phyloP scores from a whole-genome alignment of 2,888 invertebrate genomes.

The Podabrus alpinus region DNA sequence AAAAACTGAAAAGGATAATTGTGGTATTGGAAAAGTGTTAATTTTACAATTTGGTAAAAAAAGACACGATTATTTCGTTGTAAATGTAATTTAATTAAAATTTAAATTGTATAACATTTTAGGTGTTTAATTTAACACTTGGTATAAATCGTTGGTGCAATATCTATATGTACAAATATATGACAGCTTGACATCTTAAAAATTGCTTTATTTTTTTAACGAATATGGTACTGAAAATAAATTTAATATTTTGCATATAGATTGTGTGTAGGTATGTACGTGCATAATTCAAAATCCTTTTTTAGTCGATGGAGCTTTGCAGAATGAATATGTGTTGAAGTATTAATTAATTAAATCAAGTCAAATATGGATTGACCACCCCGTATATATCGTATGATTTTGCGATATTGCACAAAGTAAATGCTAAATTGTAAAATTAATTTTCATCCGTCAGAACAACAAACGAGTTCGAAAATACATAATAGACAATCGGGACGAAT shows the following conservation, averaged over 20 bases:
- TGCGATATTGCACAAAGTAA: background rate
- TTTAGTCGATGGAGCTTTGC: background rate
- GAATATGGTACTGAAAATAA: background rate
- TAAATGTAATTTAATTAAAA: background rate
- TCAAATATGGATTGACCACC: background rate
- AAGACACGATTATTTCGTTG: too few relatives aligned
- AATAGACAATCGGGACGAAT: constrained; percentile 40
- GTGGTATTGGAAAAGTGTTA: background rate
- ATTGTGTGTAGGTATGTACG: background rate
- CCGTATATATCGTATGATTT: background rate
- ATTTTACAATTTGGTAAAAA: background rate
- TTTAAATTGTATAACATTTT: background rate
- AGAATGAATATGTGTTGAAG: background rate
- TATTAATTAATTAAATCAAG: background rate
- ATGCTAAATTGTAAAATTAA: constrained; percentile 16
- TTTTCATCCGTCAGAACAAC: constrained; percentile 25
- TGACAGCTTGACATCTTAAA: background rate
- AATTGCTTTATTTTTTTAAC: background rate
- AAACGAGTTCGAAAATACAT: constrained; percentile 20
- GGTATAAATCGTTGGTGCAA: background rate
- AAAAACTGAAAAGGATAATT: too few relatives aligned
- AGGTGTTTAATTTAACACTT: background rate
- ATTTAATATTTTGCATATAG: constrained; percentile 7
- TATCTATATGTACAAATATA: background rate
- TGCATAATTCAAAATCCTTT: background rate